A percentile compares a stretch with the other conserved stretches of the same genome.
Evolutionary conservation across 2,888 invertebrate species (phyloP).

Genomic region (Masnerella sp.): DNA sequence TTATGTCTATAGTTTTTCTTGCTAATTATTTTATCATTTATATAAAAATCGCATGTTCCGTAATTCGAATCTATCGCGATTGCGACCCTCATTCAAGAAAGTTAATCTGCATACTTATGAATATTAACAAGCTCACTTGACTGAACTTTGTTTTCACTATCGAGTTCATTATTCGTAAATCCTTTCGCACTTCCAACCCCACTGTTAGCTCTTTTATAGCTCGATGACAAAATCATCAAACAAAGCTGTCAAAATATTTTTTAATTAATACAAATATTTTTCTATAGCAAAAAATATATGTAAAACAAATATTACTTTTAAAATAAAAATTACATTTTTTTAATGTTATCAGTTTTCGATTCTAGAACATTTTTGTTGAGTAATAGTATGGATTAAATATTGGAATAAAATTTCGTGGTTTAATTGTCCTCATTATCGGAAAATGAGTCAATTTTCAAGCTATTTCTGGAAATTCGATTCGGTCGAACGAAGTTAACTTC

Average conservation of each 20-base stretch:
- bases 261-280: background rate
- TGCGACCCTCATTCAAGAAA: conserved; percentile 22
- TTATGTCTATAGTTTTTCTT: too few species aligned
- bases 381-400: too few species aligned
- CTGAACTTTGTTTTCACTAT: conserved; percentile 52
- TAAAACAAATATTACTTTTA: too few species aligned
- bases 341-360: too few species aligned
- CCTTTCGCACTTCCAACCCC: conserved; percentile 39
- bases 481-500: too few species aligned
- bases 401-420: too few species aligned
- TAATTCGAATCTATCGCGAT: conserved; percentile 30
- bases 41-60: too few species aligned
- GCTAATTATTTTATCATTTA: too few species aligned
- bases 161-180: conserved; percentile 44
- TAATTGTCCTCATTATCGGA: too few species aligned
- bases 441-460: background rate
- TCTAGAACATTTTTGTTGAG: too few species aligned
- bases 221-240: conserved; percentile 4
- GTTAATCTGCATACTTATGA: conserved; percentile 49
- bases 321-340: too few species aligned
- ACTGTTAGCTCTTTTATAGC: conserved; percentile 18
- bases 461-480: background rate
- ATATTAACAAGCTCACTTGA: conserved; percentile 49
- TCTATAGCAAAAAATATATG: too few species aligned
- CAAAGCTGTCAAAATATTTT: background rate